Base-by-base conservation (phyloP, 2,113 vertebrate genomes). In the Rhea americana region DNA sequence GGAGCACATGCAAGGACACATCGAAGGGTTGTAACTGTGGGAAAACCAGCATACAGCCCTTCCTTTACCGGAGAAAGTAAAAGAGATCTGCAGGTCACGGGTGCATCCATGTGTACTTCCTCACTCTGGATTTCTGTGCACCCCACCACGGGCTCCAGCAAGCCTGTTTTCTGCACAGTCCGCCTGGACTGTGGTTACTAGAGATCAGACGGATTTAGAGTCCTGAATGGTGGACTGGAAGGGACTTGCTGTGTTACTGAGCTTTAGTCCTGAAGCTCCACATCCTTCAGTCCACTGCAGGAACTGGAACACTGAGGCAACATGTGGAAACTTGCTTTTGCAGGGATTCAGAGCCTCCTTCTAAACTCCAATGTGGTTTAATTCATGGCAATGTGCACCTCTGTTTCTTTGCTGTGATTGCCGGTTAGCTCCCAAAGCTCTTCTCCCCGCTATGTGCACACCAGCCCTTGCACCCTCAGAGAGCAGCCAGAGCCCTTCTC, bases 171-270 rank as follows among this genome's bases (percentile, higher is more conserved):
- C 39, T 32, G 83, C 39, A 26, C n/a, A 43, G 58, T 13, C 45
- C 45, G 8, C 45, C 45, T 6, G 58, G 75, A 82, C 6, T 10
- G 13, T 2, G 28, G 7, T 7, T 5, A 25, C 4, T 1, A 86
- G 55, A 67, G 24, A 13, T 21, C 35, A 30, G 18, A 18, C 15
- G 8, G 7, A 15, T 0, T 1, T 28, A 55, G 45, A 50, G 30
- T 13, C 66, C 47, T 1, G 4, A 74, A 11, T 0, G 6, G 0
- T 4, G 3, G 11, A 8, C 2, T 50, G 56, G 25, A 55, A 83
- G 45, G 73, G 41, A 24, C 45, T 1, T 7, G 43, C 43, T 68
- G 45, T 1, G 2, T 50, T 14, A 35, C 16, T 9, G 5, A 58
- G 74, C 78, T 92, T 43, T 71, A 66, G 35, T 70, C 68, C 61